Evolutionary conservation across 2,797 vertebrate species (phyloP), one percentile per base, ranked within the genome.

Genomic region (Setipinna tenuifilis): DNA sequence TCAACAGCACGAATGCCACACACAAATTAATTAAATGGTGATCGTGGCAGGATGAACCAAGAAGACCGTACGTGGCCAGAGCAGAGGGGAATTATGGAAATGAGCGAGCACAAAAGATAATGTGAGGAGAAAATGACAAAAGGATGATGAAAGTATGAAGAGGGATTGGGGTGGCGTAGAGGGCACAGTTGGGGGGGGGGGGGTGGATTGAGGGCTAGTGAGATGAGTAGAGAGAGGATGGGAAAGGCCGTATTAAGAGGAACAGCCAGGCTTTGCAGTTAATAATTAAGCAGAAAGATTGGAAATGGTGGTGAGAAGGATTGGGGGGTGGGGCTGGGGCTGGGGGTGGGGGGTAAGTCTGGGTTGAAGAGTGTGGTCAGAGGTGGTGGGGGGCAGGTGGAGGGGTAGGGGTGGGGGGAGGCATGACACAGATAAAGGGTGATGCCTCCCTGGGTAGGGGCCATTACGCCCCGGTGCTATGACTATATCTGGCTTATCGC

Each of bases 401-500:
- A 12, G 44, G 31, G 28, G 62, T 21, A 58, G 31, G 68, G 83
- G n/a, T 41, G 7, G 41, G 81, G 23, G 54, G 54, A 85, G 86
- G 85, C 83, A 65, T 90, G 92, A 92, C 92, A 92, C 89, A 90
- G 92, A 93, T 91, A 92, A 93, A 94, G 91, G 88, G 91, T 87
- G 89, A 89, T 82, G 28, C 85, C 85, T 9, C 90, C 28, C 85
- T 78, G 78, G 75, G 82, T 57, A 6, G 23, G 25, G 31, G 28
- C 82, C 83, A 87, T 83, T 85, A 83, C 61, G 78, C 71, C 35
- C 31, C 48, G n/a, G 58, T 58, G 85, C 91, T 93, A 89, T 87
- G 91, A 93, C 93, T 93, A 91, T 93, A 92, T 93, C 89, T 90
- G 90, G 86, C 93, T 95, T 95, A 96, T 96, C 94, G 65, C 91